phyloP scores from a whole-genome alignment of 2,113 vertebrate genomes.

The Sardina pilchardus region DNA sequence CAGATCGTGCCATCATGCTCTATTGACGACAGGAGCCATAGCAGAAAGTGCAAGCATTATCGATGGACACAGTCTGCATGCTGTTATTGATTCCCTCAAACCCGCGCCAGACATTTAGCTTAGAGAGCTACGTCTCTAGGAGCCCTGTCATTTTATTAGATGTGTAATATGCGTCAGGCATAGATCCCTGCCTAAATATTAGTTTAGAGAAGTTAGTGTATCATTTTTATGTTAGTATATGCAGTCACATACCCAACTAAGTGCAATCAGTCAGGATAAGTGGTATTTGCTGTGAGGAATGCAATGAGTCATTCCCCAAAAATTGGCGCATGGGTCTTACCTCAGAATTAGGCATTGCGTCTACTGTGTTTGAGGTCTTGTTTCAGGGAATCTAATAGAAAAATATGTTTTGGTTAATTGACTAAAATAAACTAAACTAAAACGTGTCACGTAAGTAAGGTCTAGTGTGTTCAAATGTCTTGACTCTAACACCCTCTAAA shows the following conservation, averaged over 20 bases:
- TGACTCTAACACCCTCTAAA: conserved; percentile 51
- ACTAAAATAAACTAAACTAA: background rate
- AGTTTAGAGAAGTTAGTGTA: background rate
- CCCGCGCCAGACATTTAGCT: background rate
- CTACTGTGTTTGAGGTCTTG: conserved; percentile 37
- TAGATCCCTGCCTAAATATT: background rate
- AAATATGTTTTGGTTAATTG: conserved; percentile 25
- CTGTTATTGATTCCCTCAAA: background rate
- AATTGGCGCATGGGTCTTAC: background rate
- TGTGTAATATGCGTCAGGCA: background rate
- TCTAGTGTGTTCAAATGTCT: conserved; percentile 48
- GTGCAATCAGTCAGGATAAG: background rate
- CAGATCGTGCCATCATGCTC: background rate
- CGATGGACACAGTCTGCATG: background rate
- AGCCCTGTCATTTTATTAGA: background rate
- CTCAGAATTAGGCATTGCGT: background rate
- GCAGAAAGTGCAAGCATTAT: background rate
- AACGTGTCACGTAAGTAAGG: conserved; percentile 43
- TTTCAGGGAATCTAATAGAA: conserved; percentile 33
- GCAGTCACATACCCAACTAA: background rate
- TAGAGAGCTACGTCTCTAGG: background rate
- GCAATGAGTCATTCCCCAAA: background rate
- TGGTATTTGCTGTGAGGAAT: background rate
- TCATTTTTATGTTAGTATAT: background rate
- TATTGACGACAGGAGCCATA: background rate